These are phyloP conservation scores for Seriola rivoliana DNA, from an alignment of 2,113 vertebrate species.

Conservation along the genomic window DNA sequence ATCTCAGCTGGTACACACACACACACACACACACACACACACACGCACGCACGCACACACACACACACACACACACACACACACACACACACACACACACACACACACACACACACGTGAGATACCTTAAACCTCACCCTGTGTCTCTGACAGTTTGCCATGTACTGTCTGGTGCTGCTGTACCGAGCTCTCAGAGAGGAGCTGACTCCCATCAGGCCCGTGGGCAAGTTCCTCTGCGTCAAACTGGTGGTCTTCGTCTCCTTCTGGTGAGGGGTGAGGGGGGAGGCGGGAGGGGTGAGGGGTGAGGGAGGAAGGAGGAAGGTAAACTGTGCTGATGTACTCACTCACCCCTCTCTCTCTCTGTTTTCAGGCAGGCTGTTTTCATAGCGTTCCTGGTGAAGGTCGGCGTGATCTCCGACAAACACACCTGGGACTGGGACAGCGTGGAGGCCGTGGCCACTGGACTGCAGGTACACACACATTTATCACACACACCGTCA, in stretches of 20 bases:
- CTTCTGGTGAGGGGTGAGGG: slow-evolving; percentile 90
- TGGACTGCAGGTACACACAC: slow-evolving; percentile 89
- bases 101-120: background rate
- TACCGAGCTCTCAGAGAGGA: slow-evolving; percentile 94
- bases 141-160: slow-evolving; percentile 87
- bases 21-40: too few relatives aligned
- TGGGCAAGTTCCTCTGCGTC: slow-evolving; percentile 97
- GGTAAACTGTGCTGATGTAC: background rate
- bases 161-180: slow-evolving; percentile 96
- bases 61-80: slow-evolving; percentile 17
- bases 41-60: background rate
- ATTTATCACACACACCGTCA: background rate
- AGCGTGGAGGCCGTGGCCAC: slow-evolving; percentile 96
- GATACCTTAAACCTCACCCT: background rate
- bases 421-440: slow-evolving; percentile 94
- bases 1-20: slow-evolving; percentile 90
- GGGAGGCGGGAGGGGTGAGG: background rate
- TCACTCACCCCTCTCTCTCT: background rate
- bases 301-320: background rate
- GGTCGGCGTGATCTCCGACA: slow-evolving; percentile 94
- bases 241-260: slow-evolving; percentile 98
- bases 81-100: slow-evolving; percentile 14
- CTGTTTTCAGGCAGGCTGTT: slow-evolving; percentile 90
- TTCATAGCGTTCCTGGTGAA: slow-evolving; percentile 97
- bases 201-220: slow-evolving; percentile 94